phyloP scores from a whole-genome alignment of 2,113 vertebrate genomes.

The Blennius ocellaris region DNA sequence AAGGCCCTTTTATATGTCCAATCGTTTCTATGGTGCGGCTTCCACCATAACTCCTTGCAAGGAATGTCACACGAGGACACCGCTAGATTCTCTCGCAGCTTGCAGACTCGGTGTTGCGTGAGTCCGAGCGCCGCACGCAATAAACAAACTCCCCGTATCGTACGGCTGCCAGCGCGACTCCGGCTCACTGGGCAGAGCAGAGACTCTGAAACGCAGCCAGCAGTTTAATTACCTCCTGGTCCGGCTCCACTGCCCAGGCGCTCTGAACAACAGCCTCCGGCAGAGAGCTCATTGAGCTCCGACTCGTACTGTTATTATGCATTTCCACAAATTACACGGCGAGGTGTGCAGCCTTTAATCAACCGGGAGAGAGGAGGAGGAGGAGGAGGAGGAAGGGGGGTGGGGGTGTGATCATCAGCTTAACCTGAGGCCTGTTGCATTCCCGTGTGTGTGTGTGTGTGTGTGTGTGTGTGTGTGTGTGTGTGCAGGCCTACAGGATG shows the following conservation, averaged over 20 bases:
- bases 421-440: neutral
- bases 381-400: neutral
- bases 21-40: no score
- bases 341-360: neutral
- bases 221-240: constrained; percentile 29
- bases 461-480: neutral
- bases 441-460: neutral
- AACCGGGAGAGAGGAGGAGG: neutral
- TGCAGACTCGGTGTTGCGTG: neutral
- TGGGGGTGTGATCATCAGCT: neutral
- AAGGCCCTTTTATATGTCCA: no score
- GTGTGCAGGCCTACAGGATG: neutral
- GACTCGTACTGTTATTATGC: neutral
- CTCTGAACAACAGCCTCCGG: constrained; percentile 29
- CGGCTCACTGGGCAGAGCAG: neutral
- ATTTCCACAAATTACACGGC: neutral
- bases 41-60: no score
- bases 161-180: neutral
- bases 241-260: neutral
- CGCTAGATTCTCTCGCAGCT: neutral
- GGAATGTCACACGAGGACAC: no score
- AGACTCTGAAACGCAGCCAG: constrained; percentile 26
- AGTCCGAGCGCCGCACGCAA: no score
- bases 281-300: neutral
- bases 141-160: no score